Conservation (phyloP, 2,888 invertebrate genomes). For the Pseudococcus jackbeardsleyi region DNA sequence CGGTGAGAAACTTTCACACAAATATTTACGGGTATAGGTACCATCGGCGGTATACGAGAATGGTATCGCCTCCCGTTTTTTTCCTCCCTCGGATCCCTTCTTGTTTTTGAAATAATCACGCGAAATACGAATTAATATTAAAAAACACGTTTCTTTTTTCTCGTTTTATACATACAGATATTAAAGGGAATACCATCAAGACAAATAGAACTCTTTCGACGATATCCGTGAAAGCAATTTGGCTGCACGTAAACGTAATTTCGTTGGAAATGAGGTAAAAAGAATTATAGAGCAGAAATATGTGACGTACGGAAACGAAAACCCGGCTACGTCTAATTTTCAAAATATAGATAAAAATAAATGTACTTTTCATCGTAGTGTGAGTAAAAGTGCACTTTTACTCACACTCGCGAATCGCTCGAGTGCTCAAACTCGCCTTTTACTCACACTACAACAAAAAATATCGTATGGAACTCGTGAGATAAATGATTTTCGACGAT, state of each 20-base stretch:
- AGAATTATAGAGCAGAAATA: slow-evolving; percentile 46
- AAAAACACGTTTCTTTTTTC: slow-evolving; percentile 32
- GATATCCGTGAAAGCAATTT: slow-evolving; percentile 52
- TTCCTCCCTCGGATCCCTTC: too few species aligned
- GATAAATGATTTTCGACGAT: too few species aligned
- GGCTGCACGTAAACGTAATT: slow-evolving; percentile 54
- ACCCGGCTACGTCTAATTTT: slow-evolving; percentile 48
- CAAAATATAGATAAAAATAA: slow-evolving; percentile 50
- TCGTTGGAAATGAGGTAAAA: slow-evolving; percentile 48
- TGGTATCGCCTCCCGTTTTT: not conserved
- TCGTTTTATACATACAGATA: slow-evolving; percentile 42
- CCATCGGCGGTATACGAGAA: not conserved
- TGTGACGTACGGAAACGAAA: slow-evolving; percentile 50
- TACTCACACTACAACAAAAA: too few species aligned
- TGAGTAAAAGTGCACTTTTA: too few species aligned
- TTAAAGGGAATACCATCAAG: slow-evolving; percentile 48
- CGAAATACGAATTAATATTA: slow-evolving; percentile 45
- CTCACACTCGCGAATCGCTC: too few species aligned
- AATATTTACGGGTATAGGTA: not conserved
- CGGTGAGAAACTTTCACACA: not conserved
- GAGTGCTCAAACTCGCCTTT: too few species aligned
- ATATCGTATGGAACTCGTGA: too few species aligned
- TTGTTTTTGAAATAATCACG: slow-evolving; percentile 26
- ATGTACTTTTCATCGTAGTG: too few species aligned
- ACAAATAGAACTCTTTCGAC: slow-evolving; percentile 50